Base-by-base conservation (phyloP, 2,113 vertebrate species). In the Megaceryle torquata region DNA sequence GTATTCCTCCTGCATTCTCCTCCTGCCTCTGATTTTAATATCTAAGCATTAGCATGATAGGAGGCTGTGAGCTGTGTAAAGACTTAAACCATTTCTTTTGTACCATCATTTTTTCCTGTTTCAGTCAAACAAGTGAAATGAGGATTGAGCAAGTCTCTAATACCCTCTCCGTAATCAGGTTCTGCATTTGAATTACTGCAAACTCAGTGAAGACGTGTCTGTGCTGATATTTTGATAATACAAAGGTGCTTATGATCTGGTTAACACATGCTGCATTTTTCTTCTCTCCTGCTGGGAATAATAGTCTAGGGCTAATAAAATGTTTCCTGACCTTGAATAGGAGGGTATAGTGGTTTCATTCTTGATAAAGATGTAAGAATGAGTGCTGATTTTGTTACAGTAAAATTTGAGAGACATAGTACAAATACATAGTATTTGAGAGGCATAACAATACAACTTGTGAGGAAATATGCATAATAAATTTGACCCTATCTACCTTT, bases 291-390 rank as follows among this genome's bases (percentile, higher is more conserved):
- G 28, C 44, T 84, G 77, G 44, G 31, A 93, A 53, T 95, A 61
- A 51, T 94, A 87, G 33, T 93, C 70, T 92, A 37, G 41, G 61
- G 57, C 92, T 92, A 89, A 92, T 94, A 90, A 90, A 86, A 88
- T 57, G 15, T 86, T 96, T 93, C 86, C 74, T 87, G 80, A 76
- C n/a, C 57, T 85, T 82, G 57, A 91, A 50, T 46, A 57, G 37
- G 41, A 84, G 28, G 1, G 6, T 69, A 6, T 48, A 75, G 20
- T 72, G 21, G 59, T 92, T 91, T 91, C 13, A 83, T 84, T 94
- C 44, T 68, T 64, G 59, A 72, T 75, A 46, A 56, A 64, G 33
- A 15, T 86, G 17, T 63, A 51, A 81, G 35, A 53, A 4, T 50
- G 43, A 69, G 24, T 88, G 33, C 44, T 90, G 44, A 39, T 88